Evolutionary conservation across 2,888 invertebrate species (phyloP).

Genomic region (Ptilodon capucinus): DNA sequence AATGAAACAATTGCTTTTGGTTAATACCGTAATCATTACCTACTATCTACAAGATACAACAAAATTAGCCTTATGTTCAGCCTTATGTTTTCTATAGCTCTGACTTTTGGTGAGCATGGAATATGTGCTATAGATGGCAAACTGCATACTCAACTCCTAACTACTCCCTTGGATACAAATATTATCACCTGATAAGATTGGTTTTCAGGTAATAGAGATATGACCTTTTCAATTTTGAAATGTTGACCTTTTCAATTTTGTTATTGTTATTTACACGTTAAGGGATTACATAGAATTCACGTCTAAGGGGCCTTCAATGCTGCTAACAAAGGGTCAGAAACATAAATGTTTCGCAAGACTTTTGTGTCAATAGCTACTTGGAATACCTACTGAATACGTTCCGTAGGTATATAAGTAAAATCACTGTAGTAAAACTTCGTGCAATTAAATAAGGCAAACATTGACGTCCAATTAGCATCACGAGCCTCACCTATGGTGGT

Average conservation of each 20-base stretch:
- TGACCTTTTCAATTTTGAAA: too few species aligned
- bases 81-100: too few species aligned
- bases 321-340: not conserved
- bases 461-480: constrained; percentile 25
- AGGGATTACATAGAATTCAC: not conserved
- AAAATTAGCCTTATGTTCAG: too few species aligned
- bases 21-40: not conserved
- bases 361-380: not conserved
- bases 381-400: not conserved
- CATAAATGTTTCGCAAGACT: not conserved
- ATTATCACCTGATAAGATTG: too few species aligned
- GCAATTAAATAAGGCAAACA: constrained; percentile 26
- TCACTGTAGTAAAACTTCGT: not conserved
- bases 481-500: constrained; percentile 84
- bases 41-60: not conserved
- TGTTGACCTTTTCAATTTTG: not conserved
- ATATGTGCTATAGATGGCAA: too few species aligned
- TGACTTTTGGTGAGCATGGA: too few species aligned
- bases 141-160: too few species aligned
- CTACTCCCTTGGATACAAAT: too few species aligned
- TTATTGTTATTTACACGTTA: not conserved
- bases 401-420: not conserved
- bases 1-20: constrained; percentile 1
- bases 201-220: too few species aligned
- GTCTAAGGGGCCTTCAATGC: not conserved